phyloP scores from a whole-genome alignment of 2,888 invertebrate genomes.

The Melitaea athalia region DNA sequence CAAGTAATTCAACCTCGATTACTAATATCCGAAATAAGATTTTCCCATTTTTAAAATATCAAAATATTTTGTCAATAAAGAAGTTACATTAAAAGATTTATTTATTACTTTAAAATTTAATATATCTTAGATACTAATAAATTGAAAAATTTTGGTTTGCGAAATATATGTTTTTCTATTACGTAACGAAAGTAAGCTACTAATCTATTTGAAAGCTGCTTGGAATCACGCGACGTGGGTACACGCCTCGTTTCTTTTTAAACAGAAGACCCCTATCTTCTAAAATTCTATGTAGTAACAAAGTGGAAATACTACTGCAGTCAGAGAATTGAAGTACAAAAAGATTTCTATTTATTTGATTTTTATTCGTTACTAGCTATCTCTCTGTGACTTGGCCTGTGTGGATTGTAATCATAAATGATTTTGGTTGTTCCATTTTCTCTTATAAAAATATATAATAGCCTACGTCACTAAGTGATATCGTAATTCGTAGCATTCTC shows the following conservation, averaged over 20 bases:
- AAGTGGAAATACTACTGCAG: constrained; percentile 8
- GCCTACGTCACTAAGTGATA: too few relatives aligned
- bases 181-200: constrained; percentile 45
- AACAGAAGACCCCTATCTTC: constrained; percentile 40
- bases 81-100: not conserved
- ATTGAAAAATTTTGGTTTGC: constrained; percentile 13
- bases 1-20: not conserved
- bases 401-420: too few relatives aligned
- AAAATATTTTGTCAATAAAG: too few relatives aligned
- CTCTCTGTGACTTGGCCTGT: too few relatives aligned
- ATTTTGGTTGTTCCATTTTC: too few relatives aligned
- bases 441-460: too few relatives aligned
- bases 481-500: too few relatives aligned
- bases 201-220: constrained; percentile 49
- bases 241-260: constrained; percentile 41
- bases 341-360: not conserved
- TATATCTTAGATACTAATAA: constrained; percentile 1
- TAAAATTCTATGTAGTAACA: constrained; percentile 14
- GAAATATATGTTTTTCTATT: constrained; percentile 31
- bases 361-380: too few relatives aligned
- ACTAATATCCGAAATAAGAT: too few relatives aligned
- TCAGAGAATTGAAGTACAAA: constrained; percentile 6
- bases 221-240: constrained; percentile 42
- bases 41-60: too few relatives aligned
- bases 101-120: constrained; percentile 8